Base-by-base conservation (phyloP, 2,888 invertebrate genomes). In the Aporophyla lueneburgensis region DNA sequence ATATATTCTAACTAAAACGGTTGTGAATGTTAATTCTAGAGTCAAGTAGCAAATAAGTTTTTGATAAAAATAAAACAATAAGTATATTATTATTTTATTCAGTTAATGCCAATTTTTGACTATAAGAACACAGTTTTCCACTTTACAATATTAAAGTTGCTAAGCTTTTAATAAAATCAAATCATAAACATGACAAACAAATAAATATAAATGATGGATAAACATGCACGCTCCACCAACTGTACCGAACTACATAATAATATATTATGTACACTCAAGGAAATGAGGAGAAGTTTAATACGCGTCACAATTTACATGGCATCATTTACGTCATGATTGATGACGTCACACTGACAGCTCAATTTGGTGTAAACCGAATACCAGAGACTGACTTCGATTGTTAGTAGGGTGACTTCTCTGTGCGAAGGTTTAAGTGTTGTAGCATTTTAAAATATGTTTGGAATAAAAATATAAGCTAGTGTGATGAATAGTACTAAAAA, bases 261-360 rank as follows among this genome's bases (percentile, higher is more conserved):
- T 12, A 86, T 51, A 67, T 56, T 12, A 56, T 40, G 56, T 6
- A 88, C 87, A 92, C 93, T 93, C 90, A 89, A 89, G 87, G 85
- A 92, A 91, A 94, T 93, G 90, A 91, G 89, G 87, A 89, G 87
- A 91, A 90, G 82, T 90, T 91, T 90, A 91, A 92, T 92, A 91
- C 89, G 88, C 87, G 82, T 80, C 83, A 73, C 78, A 92, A 93
- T 94, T 93, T 94, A 93, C 94, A 93, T 94, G 87, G 87, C 86
- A 92, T 94, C 94, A 92, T 94, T 94, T 94, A 94, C 89, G 81
- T 74, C 85, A 89, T 94, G 94, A 94, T 90, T 92, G 89, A 94
- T 93, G 93, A 91, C 85, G 85, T 86, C 85, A 85, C 75, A 73
- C 74, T 91, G 93, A 89, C 93, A 92, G 93, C 92, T 93, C 95